Evolutionary conservation across 2,797 vertebrate genomes (phyloP), one percentile per base, ranked within the genome.

Genomic region (Sphenopsis melanotis): DNA sequence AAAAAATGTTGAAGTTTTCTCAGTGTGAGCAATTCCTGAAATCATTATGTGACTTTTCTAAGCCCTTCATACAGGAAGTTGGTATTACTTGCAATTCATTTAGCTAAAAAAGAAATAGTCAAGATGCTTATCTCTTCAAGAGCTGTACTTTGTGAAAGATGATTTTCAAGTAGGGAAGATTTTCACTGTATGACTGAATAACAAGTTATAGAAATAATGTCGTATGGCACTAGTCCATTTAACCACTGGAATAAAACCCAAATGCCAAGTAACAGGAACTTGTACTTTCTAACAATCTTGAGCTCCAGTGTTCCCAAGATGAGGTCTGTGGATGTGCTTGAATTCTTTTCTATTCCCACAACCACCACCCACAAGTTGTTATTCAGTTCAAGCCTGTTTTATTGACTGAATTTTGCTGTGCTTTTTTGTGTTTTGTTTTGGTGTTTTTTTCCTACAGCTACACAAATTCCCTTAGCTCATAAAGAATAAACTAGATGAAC

Each of bases 121-220:
- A 64, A 71, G 34, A 81, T 47, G 59, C 55, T 90, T 76, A 69
- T 83, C 63, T 74, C 87, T 89, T 89, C 63, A 92, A 84, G 59
- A 87, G n/a, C 32, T 77, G 53, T 66, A 63, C 75, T 69, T 89
- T 72, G 39, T 72, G 69, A 82, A 64, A 87, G 64, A 56, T 70
- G 42, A 80, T 87, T 87, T 76, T 89, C 83, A 90, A 92, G 70
- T 56, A 79, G 44, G 64, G 36, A 92, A 93, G 78, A 82, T 90
- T 90, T 90, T 90, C 60, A 74, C 32, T 36, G 1, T 65, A n/a
- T 71, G 53, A 74, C 24, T 89, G 71, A 85, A 46, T 80, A 71
- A 68, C 41, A 56, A 69, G 30, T 75, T 92, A 46, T 2, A 78
- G 83, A 87, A 87, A 85, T 71, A 72, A 72, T 60, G n/a, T 53